Evolutionary conservation across 2,797 vertebrate species (phyloP), one percentile per base, ranked within the genome.

Genomic region (Alcedo quadribrachys): DNA sequence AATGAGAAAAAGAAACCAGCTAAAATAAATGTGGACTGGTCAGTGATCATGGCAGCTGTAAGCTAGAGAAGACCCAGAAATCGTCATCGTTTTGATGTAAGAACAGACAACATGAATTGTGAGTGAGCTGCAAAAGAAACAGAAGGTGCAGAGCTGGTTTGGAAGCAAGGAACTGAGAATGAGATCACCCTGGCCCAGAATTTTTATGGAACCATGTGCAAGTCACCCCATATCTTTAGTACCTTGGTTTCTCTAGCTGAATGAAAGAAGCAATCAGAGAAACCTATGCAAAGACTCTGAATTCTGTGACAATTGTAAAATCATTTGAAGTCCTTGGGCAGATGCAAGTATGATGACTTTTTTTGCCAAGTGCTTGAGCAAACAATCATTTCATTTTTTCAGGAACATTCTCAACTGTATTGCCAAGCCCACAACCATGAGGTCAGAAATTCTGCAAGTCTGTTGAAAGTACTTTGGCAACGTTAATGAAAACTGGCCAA

Each of bases 191-290:
- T 71, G 18, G 30, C 40, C 37, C 42, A 40, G 21, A 51, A 69
- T 51, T 90, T 65, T 75, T 35, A 30, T 20, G 30, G 37, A 20
- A 37, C 15, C 8, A 88, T 0, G 0, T 2, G 0, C 61, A 88
- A 55, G 21, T 55, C 18, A 58, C 9, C 11, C 33, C 2, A 0
- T 46, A 37, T 32, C 22, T 67, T 71, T 43, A 20, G 42, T 20
- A 32, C 25, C 32, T 84, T 54, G 11, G 11, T 43, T 91, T 85
- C 45, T 80, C 30, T 18, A 37, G 4, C 43, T n/a, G 30, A 89
- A 60, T 22, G 70, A 68, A 87, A 70, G 25, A 32, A 80, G 10
- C 24, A 60, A 25, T 55, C 27, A 20, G 9, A 63, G 12, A 83
- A 60, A 75, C 5, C 15, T 11, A 24, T 32, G 21, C 24, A 76